Evolutionary conservation across 2,113 vertebrate species (phyloP).

Genomic region (Cathartes aura): DNA sequence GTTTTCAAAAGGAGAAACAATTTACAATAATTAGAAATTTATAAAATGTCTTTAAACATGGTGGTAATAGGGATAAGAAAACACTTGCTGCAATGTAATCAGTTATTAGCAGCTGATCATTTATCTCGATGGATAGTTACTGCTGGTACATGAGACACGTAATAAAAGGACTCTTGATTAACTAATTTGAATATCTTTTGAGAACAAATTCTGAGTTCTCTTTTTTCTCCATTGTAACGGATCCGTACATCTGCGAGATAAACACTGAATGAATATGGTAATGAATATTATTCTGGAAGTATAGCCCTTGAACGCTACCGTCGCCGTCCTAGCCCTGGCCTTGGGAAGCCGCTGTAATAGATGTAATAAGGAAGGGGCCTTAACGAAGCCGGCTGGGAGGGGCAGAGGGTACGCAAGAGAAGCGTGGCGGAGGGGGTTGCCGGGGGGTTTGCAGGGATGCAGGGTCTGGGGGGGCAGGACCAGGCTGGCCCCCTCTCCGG

Average conservation of each 20-base stretch:
- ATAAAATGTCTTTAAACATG: conserved; percentile 79
- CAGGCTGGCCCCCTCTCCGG: background rate
- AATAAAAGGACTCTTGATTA: conserved; percentile 84
- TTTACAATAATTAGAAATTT: conserved; percentile 82
- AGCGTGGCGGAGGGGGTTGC: fast-evolving
- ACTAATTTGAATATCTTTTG: conserved; percentile 86
- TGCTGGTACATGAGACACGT: conserved; percentile 60
- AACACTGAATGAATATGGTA: conserved; percentile 62
- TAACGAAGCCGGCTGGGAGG: fast-evolving
- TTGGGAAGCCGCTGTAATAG: background rate
- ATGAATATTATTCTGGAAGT: conserved; percentile 49
- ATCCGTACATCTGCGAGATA: conserved; percentile 77
- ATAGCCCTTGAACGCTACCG: background rate
- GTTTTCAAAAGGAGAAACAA: conserved; percentile 75
- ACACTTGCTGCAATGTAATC: conserved; percentile 78
- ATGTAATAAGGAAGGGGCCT: background rate
- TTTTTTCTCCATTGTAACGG: conserved; percentile 77
- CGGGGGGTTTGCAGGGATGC: background rate
- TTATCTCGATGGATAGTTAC: conserved; percentile 77
- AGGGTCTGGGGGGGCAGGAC: background rate
- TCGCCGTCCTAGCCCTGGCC: background rate
- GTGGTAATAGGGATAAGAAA: conserved; percentile 75
- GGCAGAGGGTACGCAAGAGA: background rate
- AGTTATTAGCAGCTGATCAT: conserved; percentile 84
- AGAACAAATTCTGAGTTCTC: conserved; percentile 78